Evolutionary conservation across 2,113 vertebrate species (phyloP).

Genomic region (Pogona vitticeps): DNA sequence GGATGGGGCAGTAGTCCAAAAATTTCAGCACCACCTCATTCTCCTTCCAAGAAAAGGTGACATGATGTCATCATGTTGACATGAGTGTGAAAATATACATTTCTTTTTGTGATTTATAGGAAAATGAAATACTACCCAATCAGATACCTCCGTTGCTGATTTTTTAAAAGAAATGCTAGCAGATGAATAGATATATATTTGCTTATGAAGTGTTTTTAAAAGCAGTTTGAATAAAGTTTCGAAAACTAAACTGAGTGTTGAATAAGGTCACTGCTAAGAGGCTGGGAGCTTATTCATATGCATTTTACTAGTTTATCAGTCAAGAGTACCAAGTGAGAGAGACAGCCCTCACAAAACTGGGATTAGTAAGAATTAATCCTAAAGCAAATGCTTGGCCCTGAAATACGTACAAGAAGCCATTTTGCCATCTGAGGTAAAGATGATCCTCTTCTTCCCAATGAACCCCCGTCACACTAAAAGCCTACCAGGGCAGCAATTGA

Average conservation of each 20-base stretch:
- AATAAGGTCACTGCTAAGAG: no score
- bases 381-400: no score
- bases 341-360: no score
- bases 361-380: no score
- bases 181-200: not conserved
- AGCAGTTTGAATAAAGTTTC: conserved; percentile 1
- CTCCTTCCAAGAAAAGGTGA: not conserved
- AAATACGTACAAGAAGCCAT: no score
- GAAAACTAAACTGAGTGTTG: not conserved
- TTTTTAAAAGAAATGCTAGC: not conserved
- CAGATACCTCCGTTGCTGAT: not conserved
- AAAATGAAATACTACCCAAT: not conserved
- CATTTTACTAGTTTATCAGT: no score
- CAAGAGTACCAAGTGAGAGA: no score
- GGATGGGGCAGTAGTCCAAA: not conserved
- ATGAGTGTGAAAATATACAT: not conserved
- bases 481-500: no score
- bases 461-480: no score
- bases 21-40: not conserved
- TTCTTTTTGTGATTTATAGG: not conserved
- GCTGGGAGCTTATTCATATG: no score
- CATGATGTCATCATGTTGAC: not conserved
- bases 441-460: no score
- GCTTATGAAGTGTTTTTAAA: not conserved
- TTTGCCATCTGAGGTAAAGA: no score